Evolutionary conservation across 2,113 vertebrate species (phyloP), one percentile per base, ranked within the genome.

Genomic region (Gambusia affinis): DNA sequence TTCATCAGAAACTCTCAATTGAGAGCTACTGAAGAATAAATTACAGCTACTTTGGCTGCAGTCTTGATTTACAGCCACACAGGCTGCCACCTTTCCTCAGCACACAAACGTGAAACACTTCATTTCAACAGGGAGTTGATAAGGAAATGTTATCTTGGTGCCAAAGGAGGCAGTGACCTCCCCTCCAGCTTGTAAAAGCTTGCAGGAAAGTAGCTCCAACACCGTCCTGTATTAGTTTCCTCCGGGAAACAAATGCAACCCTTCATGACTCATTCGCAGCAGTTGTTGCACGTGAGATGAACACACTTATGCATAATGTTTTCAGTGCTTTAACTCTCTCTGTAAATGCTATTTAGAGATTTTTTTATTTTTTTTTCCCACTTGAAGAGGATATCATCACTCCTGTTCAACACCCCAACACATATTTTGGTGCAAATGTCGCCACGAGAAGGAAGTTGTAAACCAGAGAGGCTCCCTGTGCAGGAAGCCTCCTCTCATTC

Each of bases 381-480:
- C 67, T 79, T 73, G 63, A 72, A 12, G 28, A 66, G 83, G 79
- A 85, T 77, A 82, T 94, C 93, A 92, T 92, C 94, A 91, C 93
- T 91, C 88, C 85, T 88, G 85, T 83, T 93, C 92, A 92, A 90
- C 93, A 92, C 80, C 79, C 87, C 89, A 87, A 92, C 92, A 93
- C 85, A 75, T 94, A 90, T 93, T 92, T 93, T 79, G 88, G 85
- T 69, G 64, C 79, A 85, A 91, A 84, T 95, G 91, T 94, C 91
- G 74, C 90, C 93, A 94, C 92, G 89, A 95, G 94, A 94, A 94
- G 94, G 94, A 95, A 94, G 93, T 94, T 93, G 91, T 95, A 94
- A 94, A 94, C 80, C 73, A 67, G 85, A 91, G 85, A 91, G 86
- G 77, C 87, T 93, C 92, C 90, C 90, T 75, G 85, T 85, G 71